Evolutionary conservation across 1,140 invertebrate genomes (phyloP), one percentile per base, ranked within the genome.

Genomic region (Saccostrea cuccullata): DNA sequence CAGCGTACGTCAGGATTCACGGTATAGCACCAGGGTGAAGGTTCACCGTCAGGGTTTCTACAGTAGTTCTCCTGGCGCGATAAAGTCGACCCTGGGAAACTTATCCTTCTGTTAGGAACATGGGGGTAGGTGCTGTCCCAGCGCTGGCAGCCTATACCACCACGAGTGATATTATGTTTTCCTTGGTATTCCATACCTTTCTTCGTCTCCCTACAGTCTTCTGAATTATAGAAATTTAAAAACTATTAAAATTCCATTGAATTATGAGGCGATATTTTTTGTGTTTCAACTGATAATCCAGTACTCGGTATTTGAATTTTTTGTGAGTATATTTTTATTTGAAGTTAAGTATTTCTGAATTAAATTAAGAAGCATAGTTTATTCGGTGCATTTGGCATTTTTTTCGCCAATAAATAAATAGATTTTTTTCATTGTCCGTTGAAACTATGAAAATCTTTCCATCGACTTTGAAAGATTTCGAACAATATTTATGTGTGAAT

Each of bases 1-100:
- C 87, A 88, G 0, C 84, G 87, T 64, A 82, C 55, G 58, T 82
- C 58, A 2, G 84, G 84, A 60, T 86, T 67, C 55, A 64, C 20
- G 15, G 87, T 88, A 55, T 88, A 88, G 30, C 87, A 88, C 87
- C 87, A 88, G 0, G 87, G 87, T 0, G 15, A 8, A 13, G 12
- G 30, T 36, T 70, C 60, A 2, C 26, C 64, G 55, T 88, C 87
- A 9, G 67, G 67, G 47, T 88, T 88, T 58, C 87, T 85, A 82
- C 87, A 88, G 70, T 85, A 88, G 56, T 88, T 88, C 9, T 58
- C 47, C 15, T 70, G 17, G 2, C n/a, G 23, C 23, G 20, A 40
- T n/a, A 73, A 20, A 6, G 56, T n/a, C 5, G 60, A 87, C 36
- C 23, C 82, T 5, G 20, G 17, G 64, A 70, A 73, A 9, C 55